These are phyloP conservation scores for Drosophila watanabei DNA, from an alignment of 1,140 invertebrate species.

Conservation along the genomic window DNA sequence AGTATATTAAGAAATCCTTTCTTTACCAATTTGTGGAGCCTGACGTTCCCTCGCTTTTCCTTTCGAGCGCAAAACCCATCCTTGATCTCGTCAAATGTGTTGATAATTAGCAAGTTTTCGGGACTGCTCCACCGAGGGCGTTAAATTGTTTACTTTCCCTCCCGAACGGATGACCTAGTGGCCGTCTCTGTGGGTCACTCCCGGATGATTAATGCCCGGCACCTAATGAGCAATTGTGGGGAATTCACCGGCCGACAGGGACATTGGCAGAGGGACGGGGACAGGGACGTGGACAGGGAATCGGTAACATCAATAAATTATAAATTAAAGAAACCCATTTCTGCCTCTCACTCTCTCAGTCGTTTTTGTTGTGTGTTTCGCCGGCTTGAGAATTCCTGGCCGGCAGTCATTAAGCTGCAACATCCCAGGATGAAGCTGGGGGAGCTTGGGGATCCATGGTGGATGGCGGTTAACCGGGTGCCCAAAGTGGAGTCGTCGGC, in stretches of 20 bases:
- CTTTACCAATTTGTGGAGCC: neutral
- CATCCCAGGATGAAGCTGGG: constrained; percentile 9
- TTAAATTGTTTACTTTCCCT: constrained; percentile 59
- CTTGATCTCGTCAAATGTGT: constrained; percentile 66
- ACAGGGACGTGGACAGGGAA: constrained; percentile 15
- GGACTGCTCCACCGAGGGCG: constrained; percentile 35
- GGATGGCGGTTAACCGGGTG: constrained; percentile 39
- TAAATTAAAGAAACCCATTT: constrained; percentile 84
- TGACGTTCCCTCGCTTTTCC: constrained; percentile 1
- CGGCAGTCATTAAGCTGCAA: constrained; percentile 74
- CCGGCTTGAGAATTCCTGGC: constrained; percentile 72
- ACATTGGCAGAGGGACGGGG: constrained; percentile 10
- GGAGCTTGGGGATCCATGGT: neutral
- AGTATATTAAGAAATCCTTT: constrained; percentile 18
- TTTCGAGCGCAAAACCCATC: constrained; percentile 9
- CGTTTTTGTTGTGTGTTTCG: constrained; percentile 27
- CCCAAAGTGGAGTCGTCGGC: constrained; percentile 52
- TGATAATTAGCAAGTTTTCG: constrained; percentile 73
- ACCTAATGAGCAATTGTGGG: constrained; percentile 77
- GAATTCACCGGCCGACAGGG: constrained; percentile 30
- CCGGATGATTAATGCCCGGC: constrained; percentile 69
- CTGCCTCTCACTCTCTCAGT: constrained; percentile 8
- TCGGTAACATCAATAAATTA: constrained; percentile 84
- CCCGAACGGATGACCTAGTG: constrained; percentile 53
- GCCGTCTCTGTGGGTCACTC: constrained; percentile 65